phyloP scores from a whole-genome alignment of 2,113 vertebrate genomes.

The Pandion haliaetus region DNA sequence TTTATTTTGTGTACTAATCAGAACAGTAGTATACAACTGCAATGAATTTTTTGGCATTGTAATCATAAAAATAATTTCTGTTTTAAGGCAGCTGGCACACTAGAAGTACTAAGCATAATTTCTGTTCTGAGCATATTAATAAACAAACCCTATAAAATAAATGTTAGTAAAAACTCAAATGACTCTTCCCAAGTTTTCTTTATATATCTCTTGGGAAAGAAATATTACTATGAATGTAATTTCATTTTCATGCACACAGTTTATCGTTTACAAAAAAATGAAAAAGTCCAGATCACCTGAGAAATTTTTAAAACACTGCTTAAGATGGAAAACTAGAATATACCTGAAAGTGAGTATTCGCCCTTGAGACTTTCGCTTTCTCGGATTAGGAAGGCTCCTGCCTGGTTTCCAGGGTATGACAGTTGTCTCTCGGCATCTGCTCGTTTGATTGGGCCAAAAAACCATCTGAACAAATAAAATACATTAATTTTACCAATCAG shows the following conservation, averaged over 20 bases:
- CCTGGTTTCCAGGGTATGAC: conserved; percentile 69
- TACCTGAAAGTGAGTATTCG: conserved; percentile 91
- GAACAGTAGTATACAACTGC: neutral
- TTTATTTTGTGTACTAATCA: neutral
- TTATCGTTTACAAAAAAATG: neutral
- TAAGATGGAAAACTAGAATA: neutral
- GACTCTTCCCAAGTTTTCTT: neutral
- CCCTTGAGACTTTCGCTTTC: conserved; percentile 88
- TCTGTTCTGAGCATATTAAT: neutral
- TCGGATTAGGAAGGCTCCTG: conserved; percentile 88
- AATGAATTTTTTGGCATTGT: neutral
- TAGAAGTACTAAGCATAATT: neutral
- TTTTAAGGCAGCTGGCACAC: neutral
- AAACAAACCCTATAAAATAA: neutral
- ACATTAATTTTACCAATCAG: neutral
- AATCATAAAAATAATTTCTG: neutral
- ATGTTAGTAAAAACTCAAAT: neutral
- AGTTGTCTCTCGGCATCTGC: conserved; percentile 89
- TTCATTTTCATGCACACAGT: neutral
- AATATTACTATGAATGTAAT: neutral
- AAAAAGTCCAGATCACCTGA: neutral
- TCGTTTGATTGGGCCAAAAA: conserved; percentile 86
- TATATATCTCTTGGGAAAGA: neutral
- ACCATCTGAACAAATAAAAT: conserved; percentile 84
- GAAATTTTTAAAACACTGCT: neutral